Conservation (phyloP, 2,113 vertebrate genomes). For the Eira barbara region DNA sequence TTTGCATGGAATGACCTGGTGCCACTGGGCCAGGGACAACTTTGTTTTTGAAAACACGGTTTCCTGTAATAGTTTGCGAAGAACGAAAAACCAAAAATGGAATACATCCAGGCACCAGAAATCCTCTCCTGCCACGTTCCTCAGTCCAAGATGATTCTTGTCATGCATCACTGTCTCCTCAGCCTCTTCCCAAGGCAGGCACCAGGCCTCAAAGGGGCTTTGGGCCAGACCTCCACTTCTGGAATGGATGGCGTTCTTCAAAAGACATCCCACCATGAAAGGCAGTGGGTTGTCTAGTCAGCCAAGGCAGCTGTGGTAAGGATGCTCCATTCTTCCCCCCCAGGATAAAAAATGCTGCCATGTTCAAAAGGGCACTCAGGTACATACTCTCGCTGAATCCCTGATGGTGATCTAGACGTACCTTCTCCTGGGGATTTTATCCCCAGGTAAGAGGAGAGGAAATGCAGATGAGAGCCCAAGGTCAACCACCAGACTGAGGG, state of each 20-base stretch:
- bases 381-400: accelerated
- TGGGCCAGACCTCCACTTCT: not conserved
- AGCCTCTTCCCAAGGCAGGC: not conserved
- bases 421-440: too few species aligned
- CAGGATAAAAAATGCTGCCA: not conserved
- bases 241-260: not conserved
- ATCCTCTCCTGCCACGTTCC: not conserved
- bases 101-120: not conserved
- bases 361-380: too few species aligned
- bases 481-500: not conserved
- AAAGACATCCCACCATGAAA: not conserved
- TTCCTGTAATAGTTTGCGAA: not conserved
- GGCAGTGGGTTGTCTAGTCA: not conserved
- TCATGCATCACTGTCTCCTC: not conserved
- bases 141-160: not conserved
- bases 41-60: not conserved
- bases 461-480: not conserved
- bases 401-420: accelerated
- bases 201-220: not conserved
- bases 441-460: not conserved
- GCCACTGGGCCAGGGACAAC: not conserved
- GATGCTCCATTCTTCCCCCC: accelerated
- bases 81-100: not conserved
- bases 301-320: not conserved
- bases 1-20: not conserved